These are phyloP conservation scores for Percopsis omiscomaycus DNA, from an alignment of 2,797 vertebrate species.

Conservation along the genomic window DNA sequence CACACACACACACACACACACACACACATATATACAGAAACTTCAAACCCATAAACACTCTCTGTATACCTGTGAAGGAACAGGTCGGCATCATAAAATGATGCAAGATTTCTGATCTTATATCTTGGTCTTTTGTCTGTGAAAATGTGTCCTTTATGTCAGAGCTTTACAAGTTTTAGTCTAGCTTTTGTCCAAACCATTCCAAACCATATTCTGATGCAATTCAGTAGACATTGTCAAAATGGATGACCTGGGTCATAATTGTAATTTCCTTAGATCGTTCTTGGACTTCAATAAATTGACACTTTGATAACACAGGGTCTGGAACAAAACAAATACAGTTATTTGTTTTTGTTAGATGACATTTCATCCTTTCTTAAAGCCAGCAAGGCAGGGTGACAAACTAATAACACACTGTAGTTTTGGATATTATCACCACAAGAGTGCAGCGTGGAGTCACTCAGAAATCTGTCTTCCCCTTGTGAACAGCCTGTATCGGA, in stretches of 20 bases:
- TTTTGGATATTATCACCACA: constrained; percentile 42
- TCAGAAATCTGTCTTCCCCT: neutral
- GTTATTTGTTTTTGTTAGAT: constrained; percentile 10
- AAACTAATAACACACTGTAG: too few species aligned
- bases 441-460: constrained; percentile 62
- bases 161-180: neutral
- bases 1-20: constrained; percentile 41
- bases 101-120: neutral
- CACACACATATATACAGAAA: constrained; percentile 17
- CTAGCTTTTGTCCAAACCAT: constrained; percentile 15
- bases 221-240: too few species aligned
- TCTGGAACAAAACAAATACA: constrained; percentile 1
- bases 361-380: too few species aligned
- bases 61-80: constrained; percentile 40
- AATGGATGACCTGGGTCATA: neutral
- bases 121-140: constrained; percentile 5
- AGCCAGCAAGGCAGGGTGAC: too few species aligned
- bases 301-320: neutral
- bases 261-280: neutral
- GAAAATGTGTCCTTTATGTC: constrained; percentile 14
- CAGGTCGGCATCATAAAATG: constrained; percentile 25
- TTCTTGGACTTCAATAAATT: neutral
- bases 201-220: neutral
- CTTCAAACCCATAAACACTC: constrained; percentile 26
- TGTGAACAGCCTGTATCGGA: neutral